phyloP scores from a whole-genome alignment of 2,113 vertebrate species.

The Lichenostomus cassidix region DNA sequence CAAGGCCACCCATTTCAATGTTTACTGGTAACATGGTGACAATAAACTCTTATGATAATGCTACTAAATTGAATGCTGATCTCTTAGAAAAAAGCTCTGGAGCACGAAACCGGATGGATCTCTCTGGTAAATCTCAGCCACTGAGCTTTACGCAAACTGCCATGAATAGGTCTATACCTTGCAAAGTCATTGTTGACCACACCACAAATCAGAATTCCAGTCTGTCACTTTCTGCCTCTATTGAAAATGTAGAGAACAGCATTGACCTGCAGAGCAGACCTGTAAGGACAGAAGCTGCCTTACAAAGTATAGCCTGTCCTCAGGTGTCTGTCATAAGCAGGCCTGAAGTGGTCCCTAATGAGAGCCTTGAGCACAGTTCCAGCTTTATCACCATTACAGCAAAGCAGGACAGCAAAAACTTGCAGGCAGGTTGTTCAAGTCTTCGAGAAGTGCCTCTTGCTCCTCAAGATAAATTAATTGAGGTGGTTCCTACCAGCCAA shows the following conservation, averaged over 20 bases:
- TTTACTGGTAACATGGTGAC: conserved; percentile 75
- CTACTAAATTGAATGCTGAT: conserved; percentile 70
- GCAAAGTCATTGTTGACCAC: conserved; percentile 85
- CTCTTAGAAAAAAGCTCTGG: conserved; percentile 70
- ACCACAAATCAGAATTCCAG: conserved; percentile 76
- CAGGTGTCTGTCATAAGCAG: conserved; percentile 84
- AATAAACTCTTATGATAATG: conserved; percentile 62
- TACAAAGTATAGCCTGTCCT: conserved; percentile 73
- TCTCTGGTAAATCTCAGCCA: conserved; percentile 69
- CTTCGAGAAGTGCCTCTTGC: conserved; percentile 72
- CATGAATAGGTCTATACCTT: conserved; percentile 81
- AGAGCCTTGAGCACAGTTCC: conserved; percentile 69
- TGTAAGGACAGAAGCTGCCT: conserved; percentile 72
- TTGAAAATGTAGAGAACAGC: conserved; percentile 68
- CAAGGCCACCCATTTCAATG: conserved; percentile 67
- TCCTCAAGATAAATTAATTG: conserved; percentile 69
- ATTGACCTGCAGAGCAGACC: conserved; percentile 71
- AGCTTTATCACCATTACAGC: conserved; percentile 53
- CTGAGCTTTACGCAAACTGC: conserved; percentile 70
- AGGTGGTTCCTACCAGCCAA: conserved; percentile 55
- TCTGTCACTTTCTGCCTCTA: conserved; percentile 69
- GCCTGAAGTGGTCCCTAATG: conserved; percentile 70
- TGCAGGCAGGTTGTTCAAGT: conserved; percentile 59
- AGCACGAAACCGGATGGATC: conserved; percentile 66
- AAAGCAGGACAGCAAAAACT: conserved; percentile 71